These are phyloP conservation scores for Heliangelus exortis DNA, from an alignment of 2,797 vertebrate species.

Conservation along the genomic window DNA sequence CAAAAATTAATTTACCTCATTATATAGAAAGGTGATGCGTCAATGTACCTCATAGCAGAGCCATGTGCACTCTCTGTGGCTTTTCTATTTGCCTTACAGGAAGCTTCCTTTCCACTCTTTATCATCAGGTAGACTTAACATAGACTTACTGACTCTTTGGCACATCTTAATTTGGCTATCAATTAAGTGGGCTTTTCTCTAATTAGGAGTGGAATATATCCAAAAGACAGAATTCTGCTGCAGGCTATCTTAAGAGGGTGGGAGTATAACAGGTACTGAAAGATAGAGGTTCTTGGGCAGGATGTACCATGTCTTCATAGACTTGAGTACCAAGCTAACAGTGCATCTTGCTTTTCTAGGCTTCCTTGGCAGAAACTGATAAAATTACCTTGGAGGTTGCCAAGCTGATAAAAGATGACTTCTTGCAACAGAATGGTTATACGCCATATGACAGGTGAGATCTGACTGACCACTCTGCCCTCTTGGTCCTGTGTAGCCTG, in stretches of 20 bases:
- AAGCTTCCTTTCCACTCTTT: background rate
- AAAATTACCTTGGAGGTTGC: constrained; percentile 99
- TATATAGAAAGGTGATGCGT: background rate
- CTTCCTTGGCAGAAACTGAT: constrained; percentile 95
- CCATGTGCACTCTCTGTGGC: background rate
- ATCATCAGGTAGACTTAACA: background rate
- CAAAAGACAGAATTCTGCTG: background rate
- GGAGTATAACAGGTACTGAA: background rate
- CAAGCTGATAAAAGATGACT: constrained; percentile 98
- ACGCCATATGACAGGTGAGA: constrained; percentile 94
- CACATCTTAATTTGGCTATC: background rate
- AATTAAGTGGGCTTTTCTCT: background rate
- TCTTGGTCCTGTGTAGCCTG: background rate
- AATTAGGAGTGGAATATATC: background rate
- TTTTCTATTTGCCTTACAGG: background rate
- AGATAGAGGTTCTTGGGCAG: background rate
- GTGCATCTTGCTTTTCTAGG: constrained; percentile 77
- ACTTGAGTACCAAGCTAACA: background rate
- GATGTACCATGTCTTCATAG: background rate
- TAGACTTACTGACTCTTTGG: background rate
- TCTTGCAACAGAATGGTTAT: constrained; percentile 98
- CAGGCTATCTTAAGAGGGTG: background rate
- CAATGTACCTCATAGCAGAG: background rate
- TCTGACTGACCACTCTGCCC: background rate
- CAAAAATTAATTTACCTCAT: background rate